Base-by-base conservation (phyloP, 2,113 vertebrate genomes). In the Holacanthus passer region DNA sequence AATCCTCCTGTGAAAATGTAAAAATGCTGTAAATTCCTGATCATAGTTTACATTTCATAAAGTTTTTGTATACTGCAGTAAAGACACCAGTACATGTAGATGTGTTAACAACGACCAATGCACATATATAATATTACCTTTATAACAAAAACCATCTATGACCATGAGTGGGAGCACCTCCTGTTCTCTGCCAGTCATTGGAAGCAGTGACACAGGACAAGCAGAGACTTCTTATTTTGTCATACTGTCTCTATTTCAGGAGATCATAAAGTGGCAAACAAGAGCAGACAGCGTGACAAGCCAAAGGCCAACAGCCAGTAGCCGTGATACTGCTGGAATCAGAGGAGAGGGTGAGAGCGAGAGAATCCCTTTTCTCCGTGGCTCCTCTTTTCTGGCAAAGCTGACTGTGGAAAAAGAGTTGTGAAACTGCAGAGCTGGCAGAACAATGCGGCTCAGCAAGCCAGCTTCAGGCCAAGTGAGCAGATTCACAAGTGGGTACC, bases 401-500 rank as follows among this genome's bases (percentile, higher is more conserved):
- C 55, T 55, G 52, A 71, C 60, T 60, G 72, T 75, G 75, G 78
- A 81, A 80, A 81, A 85, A 77, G 69, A 77, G 80, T 62, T 78
- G 45, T 45, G 63, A 90, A 86, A 81, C 69, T 78, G 65, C 77
- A 65, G 37, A 81, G 81, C n/a, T 82, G 65, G 75, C 43, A 82
- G 48, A 56, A 85, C 56, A 63, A 70, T n/a, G 41, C 3, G 29
- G 48, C 59, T 65, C 56, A 53, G 48, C 35, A 65, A 58, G 43
- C 31, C 70, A 89, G 67, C 63, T 67, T 75, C 32, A 70, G 64
- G 56, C 52, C 67, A 84, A 59, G 19, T 12, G 29, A 12, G 56
- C 39, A 48, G 24, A 66, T 11, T 73, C 20, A 66, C 7, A 17
- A 32, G 6, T 73, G 66, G 47, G 24, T 47, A 24, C 35, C 29